Evolutionary conservation across 2,113 vertebrate genomes (phyloP).

Genomic region (Vidua macroura): DNA sequence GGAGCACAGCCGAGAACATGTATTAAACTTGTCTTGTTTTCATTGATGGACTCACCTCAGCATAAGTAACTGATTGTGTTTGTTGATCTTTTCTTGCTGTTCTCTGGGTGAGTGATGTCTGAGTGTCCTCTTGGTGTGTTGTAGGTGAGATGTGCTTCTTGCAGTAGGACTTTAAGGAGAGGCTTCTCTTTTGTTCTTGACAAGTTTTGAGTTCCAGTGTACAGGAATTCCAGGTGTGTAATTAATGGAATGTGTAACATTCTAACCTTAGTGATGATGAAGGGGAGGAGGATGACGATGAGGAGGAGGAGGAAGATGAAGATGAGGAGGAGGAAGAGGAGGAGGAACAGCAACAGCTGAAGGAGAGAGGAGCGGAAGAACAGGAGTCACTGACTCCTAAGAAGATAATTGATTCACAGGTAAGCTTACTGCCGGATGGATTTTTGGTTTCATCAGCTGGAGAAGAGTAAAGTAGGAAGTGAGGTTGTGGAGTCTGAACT

Average conservation of each 20-base stretch:
- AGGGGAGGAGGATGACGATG: constrained; percentile 68
- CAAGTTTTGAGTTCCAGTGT: not conserved
- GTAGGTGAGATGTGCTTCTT: not conserved
- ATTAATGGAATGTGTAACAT: not conserved
- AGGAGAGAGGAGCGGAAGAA: constrained; percentile 54
- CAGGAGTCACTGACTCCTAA: constrained; percentile 42
- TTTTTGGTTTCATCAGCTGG: not conserved
- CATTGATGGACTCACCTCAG: not conserved
- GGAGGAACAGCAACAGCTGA: constrained; percentile 56
- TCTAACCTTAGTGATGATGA: constrained; percentile 72
- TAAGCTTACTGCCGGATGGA: constrained; percentile 10
- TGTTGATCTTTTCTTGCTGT: not conserved
- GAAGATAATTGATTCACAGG: constrained; percentile 64
- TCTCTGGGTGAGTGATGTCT: not conserved
- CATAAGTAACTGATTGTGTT: not conserved
- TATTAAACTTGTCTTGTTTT: not conserved
- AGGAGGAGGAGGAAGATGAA: constrained; percentile 33
- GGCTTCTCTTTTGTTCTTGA: not conserved
- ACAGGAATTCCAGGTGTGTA: not conserved
- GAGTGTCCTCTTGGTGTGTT: not conserved
- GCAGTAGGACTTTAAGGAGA: not conserved
- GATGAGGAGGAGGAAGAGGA: constrained; percentile 63
- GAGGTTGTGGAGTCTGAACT: not conserved
- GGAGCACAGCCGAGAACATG: not conserved
- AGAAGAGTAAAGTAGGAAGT: not conserved